Conservation (phyloP, 2,888 invertebrate genomes). For the Seira sanloemensis region DNA sequence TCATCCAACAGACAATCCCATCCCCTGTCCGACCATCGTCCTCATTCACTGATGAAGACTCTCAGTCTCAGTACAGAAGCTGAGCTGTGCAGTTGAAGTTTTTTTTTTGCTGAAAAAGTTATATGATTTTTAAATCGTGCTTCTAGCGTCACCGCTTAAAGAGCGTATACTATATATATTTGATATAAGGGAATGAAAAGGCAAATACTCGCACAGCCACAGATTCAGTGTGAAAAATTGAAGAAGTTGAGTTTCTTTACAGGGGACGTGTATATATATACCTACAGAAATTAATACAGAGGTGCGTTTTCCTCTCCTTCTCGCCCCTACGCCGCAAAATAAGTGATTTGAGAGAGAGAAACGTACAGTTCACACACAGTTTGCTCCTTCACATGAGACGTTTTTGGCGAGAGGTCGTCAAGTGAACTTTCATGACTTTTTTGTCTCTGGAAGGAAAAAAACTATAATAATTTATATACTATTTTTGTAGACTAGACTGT, state of each 20-base stretch:
- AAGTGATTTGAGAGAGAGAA: no score
- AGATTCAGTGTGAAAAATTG: slow-evolving; percentile 10
- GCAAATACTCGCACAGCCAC: not conserved
- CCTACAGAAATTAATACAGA: not conserved
- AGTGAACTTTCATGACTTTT: not conserved
- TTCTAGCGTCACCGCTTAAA: not conserved
- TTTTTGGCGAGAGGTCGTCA: no score
- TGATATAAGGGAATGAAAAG: not conserved
- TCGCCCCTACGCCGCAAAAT: not conserved
- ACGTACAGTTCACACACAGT: no score
- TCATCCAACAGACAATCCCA: slow-evolving; percentile 59
- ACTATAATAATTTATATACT: no score
- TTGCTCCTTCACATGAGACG: no score
- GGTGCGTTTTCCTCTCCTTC: not conserved
- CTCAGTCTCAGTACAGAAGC: slow-evolving; percentile 72
- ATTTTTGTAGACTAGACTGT: no score
- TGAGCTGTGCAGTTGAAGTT: slow-evolving; percentile 69
- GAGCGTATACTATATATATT: not conserved
- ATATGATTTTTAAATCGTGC: slow-evolving; percentile 38
- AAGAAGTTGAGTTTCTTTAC: not conserved
- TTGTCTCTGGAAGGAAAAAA: not conserved
- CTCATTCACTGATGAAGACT: slow-evolving; percentile 65
- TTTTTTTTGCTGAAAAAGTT: slow-evolving; percentile 46
- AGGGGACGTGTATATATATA: no score
- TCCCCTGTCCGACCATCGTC: slow-evolving; percentile 71